Evolutionary conservation across 2,797 vertebrate genomes (phyloP), one percentile per base, ranked within the genome.

Genomic region (Danionella dracula): DNA sequence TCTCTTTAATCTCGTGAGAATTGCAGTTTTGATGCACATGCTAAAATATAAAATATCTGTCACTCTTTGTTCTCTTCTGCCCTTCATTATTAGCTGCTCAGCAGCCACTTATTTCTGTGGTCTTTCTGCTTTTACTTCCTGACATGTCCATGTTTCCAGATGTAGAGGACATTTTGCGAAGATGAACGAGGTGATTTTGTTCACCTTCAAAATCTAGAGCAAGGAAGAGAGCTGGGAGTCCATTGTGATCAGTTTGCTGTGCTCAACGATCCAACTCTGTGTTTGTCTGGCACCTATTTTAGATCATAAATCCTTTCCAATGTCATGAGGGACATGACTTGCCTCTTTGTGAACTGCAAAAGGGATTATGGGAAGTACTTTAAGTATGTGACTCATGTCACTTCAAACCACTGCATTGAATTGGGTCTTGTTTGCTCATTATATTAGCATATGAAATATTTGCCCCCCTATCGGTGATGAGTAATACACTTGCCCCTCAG

Each of bases 161-260:
- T 21, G 19, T 45, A n/a, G 40, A 38, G 13, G 38, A 54, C 35
- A 20, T 11, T 62, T 37, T 27, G 10, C n/a, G 49, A 55, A 67
- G 49, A 70, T 63, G 65, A 72, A 67, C 37, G 51, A 49, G 65
- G 44, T 68, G 58, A 62, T 50, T 1, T 8, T 19, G 8, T 57
- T 64, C 51, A 65, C 68, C 37, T 70, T 70, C 45, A 51, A 64
- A 65, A 70, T 48, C 4, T 40, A 56, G 34, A 56, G 34, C 42
- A 66, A 13, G 51, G 11, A 55, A 19, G 32, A 32, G 29, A 42
- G 31, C 9, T 56, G 11, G 1, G 6, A 55, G 31, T 65, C 31
- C 20, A 46, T 48, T 48, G 42, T n/a, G 15, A 21, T 37, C 32
- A 10, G 55, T 46, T 29, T 66, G 12, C 21, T 31, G 48, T 4